Base-by-base conservation (phyloP, 92 coral and sea anemone genomes). In the Paragorgia papillata region DNA sequence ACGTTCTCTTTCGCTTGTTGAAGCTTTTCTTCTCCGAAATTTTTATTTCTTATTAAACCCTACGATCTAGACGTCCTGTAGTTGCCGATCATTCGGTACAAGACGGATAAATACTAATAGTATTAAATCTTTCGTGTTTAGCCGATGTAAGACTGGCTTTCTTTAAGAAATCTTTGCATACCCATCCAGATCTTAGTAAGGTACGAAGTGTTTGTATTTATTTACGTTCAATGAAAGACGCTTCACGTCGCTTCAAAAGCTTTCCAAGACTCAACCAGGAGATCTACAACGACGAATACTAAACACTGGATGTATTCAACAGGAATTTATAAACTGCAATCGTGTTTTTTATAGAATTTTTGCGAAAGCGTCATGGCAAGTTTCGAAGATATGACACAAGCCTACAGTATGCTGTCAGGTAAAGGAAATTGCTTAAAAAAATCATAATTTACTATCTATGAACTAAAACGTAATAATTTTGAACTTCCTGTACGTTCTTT, bases 1-100 rank as follows among this genome's bases (percentile, higher is more conserved):
- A 95, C 68, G 99, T 89, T 22, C 3, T 17, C 18, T 56, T 56
- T 7, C 22, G 30, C 33, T 56, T 56, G 33, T 29, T 1, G 7
- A 46, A 2, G 53, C 53, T 7, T 28, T 56, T 56, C 31, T 56
- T 22, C 58, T 17, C 17, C 58, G 58, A 17, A 19, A 5, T 5
- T 51, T 51, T 51, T 51, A 22, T 51, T 17, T 22, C 19, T 5
- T 3, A 17, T 4, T 5, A 17, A 17, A 22, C 19, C 58, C 21
- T 51, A 51, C n/a, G 19, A 17, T 51, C 3, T 51, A 44, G 2
- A 22, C 73, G 50, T 35, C 53, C 39, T 48, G 56, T n/a, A n/a
- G n/a, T n/a, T n/a, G n/a, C n/a, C n/a, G n/a, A n/a, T n/a, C n/a
- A n/a, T n/a, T n/a, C n/a, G n/a, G n/a, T n/a, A n/a, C n/a, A n/a